Evolutionary conservation across 2,113 vertebrate genomes (phyloP), one percentile per base, ranked within the genome.

Genomic region (Mirza zaza): DNA sequence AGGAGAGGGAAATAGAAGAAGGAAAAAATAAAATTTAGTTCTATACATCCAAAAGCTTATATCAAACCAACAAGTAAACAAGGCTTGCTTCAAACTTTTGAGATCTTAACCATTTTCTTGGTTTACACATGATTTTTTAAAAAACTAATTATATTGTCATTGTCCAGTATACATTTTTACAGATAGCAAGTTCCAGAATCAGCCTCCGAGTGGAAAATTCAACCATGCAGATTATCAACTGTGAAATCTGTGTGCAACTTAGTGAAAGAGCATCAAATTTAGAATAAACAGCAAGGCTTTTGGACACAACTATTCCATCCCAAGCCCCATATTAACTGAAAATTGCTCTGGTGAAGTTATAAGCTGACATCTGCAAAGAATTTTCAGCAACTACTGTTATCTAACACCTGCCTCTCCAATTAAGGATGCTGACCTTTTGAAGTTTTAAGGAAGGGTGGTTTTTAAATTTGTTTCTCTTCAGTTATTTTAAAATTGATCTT

Each of bases 321-420:
- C 91, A 95, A 97, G 95, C 95, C 96, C 96, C 80, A 97, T 73
- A 94, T 98, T 97, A 98, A 87, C 94, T 63, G 87, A 85, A 98
- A 98, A 98, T 98, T 92, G 94, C 95, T 88, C 95, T 59, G 48
- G 86, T 83, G 61, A 70, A 73, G 92, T 95, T 95, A 92, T 90
- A 95, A 95, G 83, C 93, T 97, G 96, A 96, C 97, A 96, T 98
- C 96, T 97, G 95, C 95, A 91, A 95, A 93, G 93, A 85, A 91
- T 95, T 97, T 94, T 87, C 90, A 83, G 85, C 91, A 68, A 94
- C 71, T 68, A 94, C 95, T 96, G 87, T 96, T 97, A 94, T 95
- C 96, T 77, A 96, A 80, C 97, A 98, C 97, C 97, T 98, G 97
- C 96, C 93, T 97, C 87, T 95, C 95, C 84, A 95, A 91, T 95